Base-by-base conservation (phyloP, 2,888 invertebrate species). In the Pollenia angustigena region DNA sequence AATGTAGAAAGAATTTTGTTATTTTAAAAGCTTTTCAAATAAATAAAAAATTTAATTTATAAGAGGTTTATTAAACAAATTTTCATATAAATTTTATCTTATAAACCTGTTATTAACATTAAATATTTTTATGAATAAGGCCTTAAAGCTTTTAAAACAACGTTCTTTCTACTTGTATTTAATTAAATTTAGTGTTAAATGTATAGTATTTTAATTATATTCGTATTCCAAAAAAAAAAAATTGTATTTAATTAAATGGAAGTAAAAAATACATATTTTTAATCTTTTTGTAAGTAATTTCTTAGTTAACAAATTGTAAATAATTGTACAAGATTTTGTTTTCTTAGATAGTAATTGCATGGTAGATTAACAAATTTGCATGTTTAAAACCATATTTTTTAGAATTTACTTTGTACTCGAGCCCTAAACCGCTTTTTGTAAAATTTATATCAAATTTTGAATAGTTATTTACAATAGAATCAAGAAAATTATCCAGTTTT, bases 141-240 rank as follows among this genome's bases (percentile, higher is more conserved):
- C n/a, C n/a, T n/a, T n/a, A 6, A 23, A 23, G 14, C 12, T 32
- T 10, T n/a, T 6, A 10, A 40, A 7, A 62, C 52, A 11, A 7
- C 42, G 23, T 75, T 66, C 46, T 40, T 78, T 58, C 14, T 58
- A 69, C 46, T 60, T n/a, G 7, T 58, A 14, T 42, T 69, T 42
- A 54, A 12, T 32, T 44, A 23, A 44, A 76, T 56, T 48, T 44
- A 81, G 46, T 72, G 54, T 72, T 81, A 71, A 72, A 64, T 72
- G 62, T 62, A 62, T 44, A 52, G 60, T 80, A 71, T 64, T 54
- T n/a, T 11, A 58, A 23, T 42, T 40, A 18, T 56, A 58, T 32
- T 48, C 58, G 16, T 16, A 44, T 46, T 46, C n/a, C 11, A 42
- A 14, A 32, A 46, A 8, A 71, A 44, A 48, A 7, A 40, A 10